A percentile compares a stretch with the other conserved stretches of the same genome.
Conservation (phyloP, 2,888 invertebrate species). For the Perizoma flavofasciatum region DNA sequence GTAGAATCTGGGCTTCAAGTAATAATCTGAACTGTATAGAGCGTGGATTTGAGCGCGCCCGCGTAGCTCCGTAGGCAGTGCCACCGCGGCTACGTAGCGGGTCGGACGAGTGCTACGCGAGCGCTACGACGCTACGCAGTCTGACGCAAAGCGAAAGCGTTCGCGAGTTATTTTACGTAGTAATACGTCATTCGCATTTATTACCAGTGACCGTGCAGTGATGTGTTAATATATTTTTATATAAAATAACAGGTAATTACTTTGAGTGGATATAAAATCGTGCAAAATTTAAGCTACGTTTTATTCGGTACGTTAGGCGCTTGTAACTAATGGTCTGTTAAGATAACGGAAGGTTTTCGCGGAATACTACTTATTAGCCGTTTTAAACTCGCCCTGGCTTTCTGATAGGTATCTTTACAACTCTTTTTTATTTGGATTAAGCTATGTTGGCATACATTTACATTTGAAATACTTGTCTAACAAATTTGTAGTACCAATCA, state of each 20-base stretch:
- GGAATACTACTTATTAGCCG: conserved; percentile 48
- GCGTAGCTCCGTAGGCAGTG: conserved; percentile 77
- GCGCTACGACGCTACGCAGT: conserved; percentile 46
- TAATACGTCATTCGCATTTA: conserved; percentile 19
- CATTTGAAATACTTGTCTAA: too few relatives aligned
- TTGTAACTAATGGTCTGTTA: conserved; percentile 71
- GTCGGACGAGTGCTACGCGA: conserved; percentile 51
- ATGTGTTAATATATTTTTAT: conserved; percentile 38
- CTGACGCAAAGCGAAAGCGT: conserved; percentile 31
- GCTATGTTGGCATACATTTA: neutral
- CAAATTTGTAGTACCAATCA: too few relatives aligned
- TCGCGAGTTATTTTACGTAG: conserved; percentile 38
- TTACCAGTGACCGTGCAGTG: conserved; percentile 60
- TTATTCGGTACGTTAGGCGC: conserved; percentile 62
- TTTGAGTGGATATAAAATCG: conserved; percentile 52
- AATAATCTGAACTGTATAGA: conserved; percentile 69
- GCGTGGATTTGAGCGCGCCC: conserved; percentile 66
- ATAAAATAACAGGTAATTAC: conserved; percentile 54
- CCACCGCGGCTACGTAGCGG: conserved; percentile 69
- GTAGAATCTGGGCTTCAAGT: conserved; percentile 74
- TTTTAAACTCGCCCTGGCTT: conserved; percentile 38
- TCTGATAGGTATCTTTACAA: conserved; percentile 22
- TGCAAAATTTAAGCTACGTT: conserved; percentile 57
- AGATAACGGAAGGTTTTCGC: conserved; percentile 64
- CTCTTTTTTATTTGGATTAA: conserved; percentile 3